Evolutionary conservation across 2,113 vertebrate genomes (phyloP), one percentile per base, ranked within the genome.

Genomic region (Nycticryphes semicollaris): DNA sequence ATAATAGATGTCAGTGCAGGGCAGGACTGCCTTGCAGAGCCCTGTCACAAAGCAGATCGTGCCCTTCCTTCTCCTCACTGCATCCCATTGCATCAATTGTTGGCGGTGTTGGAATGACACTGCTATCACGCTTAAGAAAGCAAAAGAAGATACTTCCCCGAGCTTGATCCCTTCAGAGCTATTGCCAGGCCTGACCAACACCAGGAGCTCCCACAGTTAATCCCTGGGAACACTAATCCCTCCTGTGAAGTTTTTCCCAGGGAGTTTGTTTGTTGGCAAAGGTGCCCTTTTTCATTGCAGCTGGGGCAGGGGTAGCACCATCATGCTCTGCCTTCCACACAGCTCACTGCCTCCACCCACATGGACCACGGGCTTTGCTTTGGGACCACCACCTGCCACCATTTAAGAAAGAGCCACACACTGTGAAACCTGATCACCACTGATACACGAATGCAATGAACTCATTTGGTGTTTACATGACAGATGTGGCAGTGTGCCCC

Each of bases 301-400:
- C 48, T n/a, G 51, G 24, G 43, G 43, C 12, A 15, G 0, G 0
- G 18, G 60, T 9, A 60, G 21, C 3, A 6, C 10, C 1, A 1
- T 13, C 48, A 17, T 4, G 0, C 27, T 60, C 30, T 83, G 62
- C 62, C 33, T 47, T 45, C 43, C 48, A 23, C 0, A 0, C 47
- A 39, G 31, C 43, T 62, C 48, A 19, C 12, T 6, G 48, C 60
- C 24, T 39, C 27, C 54, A 23, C 15, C 51, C 67, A 37, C 5
- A 1, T 18, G 25, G 23, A 33, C 31, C 6, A 0, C 1, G 2
- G 5, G 43, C 7, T 51, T 57, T 50, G 15, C 21, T 37, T 62
- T 14, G 47, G 41, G 18, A 60, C 27, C 11, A 43, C 28, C 0
- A 1, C 37, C 45, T 28, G 19, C 30, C 33, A 24, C 6, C 2